Base-by-base conservation (phyloP, 37 sponge, comb jelly and placozoan genomes). In the Hexactinellida sp. region DNA sequence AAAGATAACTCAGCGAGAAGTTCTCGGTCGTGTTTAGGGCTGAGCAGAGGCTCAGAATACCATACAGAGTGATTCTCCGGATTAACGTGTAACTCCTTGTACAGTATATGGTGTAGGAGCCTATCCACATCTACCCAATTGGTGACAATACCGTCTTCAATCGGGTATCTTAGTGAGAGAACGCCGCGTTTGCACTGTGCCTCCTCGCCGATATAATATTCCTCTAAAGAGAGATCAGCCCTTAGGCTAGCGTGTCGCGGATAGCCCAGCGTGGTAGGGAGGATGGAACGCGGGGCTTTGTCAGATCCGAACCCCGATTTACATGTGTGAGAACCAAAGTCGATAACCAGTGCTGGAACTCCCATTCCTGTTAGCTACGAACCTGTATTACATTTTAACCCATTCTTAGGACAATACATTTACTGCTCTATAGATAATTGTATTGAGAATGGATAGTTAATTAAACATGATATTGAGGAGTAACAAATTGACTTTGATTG, bases 1-100 rank as follows among this genome's bases (percentile, higher is more conserved):
- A 90, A 90, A 88, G 87, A 87, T 88, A 90, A 88, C 86, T 90
- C 87, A 83, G 91, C 87, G 86, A 90, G 85, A 84, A 86, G 87
- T 84, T 90, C 91, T 47, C 88, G 71, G 88, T 90, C 87, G 82
- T 86, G 88, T 84, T 90, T 90, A 86, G 91, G 91, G 88, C 87
- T 90, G 84, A 88, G 88, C 63, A 88, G 91, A 90, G 88, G 88
- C 82, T 90, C 91, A 30, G 88, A 87, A 37, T 87, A 86, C 21
- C 87, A 54, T 10, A 85, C 88, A 55, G 91, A 88, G 82, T 90
- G 91, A 37, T 90, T 88, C 85, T 90, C 91, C 7, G 91, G 91
- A 85, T 86, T 86, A 35, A 90, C 91, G 54, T 88, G 85, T 37
- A 90, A 85, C 83, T 90, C 90, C 85, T 90, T 90, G 87, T 87